These are phyloP conservation scores for Progne subis DNA, from an alignment of 2,113 vertebrate genomes.

Conservation along the genomic window DNA sequence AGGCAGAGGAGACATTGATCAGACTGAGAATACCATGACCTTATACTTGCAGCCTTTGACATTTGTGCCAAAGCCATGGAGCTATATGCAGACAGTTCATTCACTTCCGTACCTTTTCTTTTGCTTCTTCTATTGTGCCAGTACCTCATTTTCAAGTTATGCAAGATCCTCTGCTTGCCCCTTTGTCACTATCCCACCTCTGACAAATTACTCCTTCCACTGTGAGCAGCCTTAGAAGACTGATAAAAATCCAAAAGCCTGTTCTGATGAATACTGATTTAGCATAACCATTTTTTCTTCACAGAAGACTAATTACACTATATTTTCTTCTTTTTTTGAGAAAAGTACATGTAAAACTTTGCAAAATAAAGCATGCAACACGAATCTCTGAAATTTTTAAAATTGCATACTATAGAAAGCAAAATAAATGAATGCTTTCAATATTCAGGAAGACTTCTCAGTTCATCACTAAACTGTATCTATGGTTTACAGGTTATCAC, in stretches of 20 bases:
- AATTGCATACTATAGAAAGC: neutral
- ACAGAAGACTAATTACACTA: neutral
- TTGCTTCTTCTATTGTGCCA: neutral
- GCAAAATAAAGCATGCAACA: neutral
- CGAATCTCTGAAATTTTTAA: neutral
- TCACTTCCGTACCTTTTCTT: neutral
- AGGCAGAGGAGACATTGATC: neutral
- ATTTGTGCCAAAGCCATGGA: neutral
- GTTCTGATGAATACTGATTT: neutral
- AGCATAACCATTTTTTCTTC: neutral
- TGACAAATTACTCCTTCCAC: neutral
- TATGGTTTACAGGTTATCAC: constrained; percentile 40
- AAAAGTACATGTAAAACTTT: neutral
- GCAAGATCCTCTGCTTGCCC: neutral
- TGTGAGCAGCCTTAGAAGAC: neutral
- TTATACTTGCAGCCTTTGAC: neutral
- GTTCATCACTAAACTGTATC: constrained; percentile 35
- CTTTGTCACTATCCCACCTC: neutral
- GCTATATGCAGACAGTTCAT: neutral
- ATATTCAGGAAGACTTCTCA: constrained; percentile 26
- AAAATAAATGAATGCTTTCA: neutral
- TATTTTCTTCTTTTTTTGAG: neutral
- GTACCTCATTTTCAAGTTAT: neutral
- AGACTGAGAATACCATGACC: neutral
- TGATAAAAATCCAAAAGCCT: neutral